Percentiles rank a stretch among this genome's conserved stretches.
Conservation (phyloP, 1,140 invertebrate species). For the Meloidogyne hapla region DNA sequence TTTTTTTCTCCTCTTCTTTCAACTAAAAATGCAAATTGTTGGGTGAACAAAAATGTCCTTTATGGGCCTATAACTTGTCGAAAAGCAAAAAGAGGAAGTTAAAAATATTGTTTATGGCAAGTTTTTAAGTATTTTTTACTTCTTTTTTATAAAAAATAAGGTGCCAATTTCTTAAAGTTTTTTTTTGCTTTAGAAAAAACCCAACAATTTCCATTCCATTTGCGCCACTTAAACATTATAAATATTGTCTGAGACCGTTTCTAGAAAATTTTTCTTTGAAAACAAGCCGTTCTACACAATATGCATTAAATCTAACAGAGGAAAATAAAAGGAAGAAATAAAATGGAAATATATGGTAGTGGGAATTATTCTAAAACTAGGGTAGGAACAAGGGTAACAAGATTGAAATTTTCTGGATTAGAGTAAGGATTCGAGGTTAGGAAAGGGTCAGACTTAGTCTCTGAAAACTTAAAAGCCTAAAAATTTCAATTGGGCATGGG, state of each 20-base stretch:
- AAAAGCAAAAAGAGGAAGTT: not conserved
- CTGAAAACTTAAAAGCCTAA: too few species aligned
- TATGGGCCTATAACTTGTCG: too few species aligned
- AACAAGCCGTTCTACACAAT: not conserved
- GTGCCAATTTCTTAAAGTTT: not conserved
- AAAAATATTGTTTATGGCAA: not conserved
- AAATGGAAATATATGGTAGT: too few species aligned
- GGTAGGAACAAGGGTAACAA: too few species aligned
- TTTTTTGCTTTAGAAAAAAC: not conserved
- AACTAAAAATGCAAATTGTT: conserved; percentile 5
- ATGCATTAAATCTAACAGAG: too few species aligned
- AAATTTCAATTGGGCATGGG: too few species aligned
- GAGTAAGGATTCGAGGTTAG: too few species aligned
- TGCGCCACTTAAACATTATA: not conserved
- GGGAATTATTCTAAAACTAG: too few species aligned
- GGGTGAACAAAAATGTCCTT: not conserved
- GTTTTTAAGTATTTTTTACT: conserved; percentile 4
- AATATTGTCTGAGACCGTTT: not conserved
- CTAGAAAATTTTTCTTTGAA: not conserved
- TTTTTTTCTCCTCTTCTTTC: not conserved
- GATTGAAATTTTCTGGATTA: too few species aligned
- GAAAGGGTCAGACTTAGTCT: too few species aligned
- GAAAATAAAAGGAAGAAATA: not conserved
- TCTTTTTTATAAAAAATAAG: not conserved
- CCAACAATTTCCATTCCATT: conserved; percentile 5